Conservation (phyloP, 1,140 invertebrate species). For the Diorhabda carinulata region DNA sequence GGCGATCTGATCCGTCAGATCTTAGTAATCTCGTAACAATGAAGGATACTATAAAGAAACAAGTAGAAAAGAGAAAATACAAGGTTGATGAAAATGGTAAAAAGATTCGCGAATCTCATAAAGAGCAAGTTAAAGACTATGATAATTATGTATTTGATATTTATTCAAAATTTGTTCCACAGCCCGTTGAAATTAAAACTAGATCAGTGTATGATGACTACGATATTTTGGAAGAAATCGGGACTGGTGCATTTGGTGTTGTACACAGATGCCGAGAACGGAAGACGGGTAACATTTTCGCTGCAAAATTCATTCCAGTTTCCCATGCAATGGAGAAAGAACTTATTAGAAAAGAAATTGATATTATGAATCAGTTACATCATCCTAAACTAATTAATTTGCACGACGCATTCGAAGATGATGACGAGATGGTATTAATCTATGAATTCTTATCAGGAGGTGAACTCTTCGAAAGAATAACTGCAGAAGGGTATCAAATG, state of each 20-base stretch:
- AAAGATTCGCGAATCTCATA: conserved; percentile 84
- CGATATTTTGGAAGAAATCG: conserved; percentile 98
- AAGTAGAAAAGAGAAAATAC: conserved; percentile 71
- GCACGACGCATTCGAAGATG: conserved; percentile 98
- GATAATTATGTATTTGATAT: conserved; percentile 97
- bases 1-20: conserved; percentile 88
- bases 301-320: conserved; percentile 98
- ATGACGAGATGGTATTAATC: conserved; percentile 98
- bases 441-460: conserved; percentile 98
- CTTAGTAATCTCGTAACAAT: conserved; percentile 76
- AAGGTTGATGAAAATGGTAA: conserved; percentile 89
- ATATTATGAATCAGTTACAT: conserved; percentile 98
- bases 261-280: conserved; percentile 96
- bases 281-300: conserved; percentile 93
- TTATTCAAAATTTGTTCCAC: conserved; percentile 94
- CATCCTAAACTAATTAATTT: conserved; percentile 96
- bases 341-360: conserved; percentile 95
- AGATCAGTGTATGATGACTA: conserved; percentile 96
- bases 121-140: conserved; percentile 87
- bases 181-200: conserved; percentile 93
- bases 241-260: conserved; percentile 97
- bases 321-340: conserved; percentile 94
- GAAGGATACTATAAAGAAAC: conserved; percentile 77
- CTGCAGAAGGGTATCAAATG: conserved; percentile 96
- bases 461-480: conserved; percentile 97